Conservation (phyloP, 53 echinoderm and acorn worm species). For the Hippasteria phrygiana region DNA sequence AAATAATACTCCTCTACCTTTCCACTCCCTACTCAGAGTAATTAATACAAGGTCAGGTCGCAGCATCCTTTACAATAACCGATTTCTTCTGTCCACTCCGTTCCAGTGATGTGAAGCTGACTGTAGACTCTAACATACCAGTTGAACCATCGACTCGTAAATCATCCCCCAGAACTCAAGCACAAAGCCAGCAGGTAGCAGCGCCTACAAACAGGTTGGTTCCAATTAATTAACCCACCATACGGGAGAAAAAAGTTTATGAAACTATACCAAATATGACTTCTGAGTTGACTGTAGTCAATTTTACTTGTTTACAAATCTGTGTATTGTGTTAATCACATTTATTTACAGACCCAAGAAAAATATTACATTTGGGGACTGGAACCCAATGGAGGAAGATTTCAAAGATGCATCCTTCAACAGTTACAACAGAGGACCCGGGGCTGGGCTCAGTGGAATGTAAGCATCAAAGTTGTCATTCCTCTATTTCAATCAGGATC, state of each 20-base stretch:
- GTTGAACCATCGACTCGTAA: neutral
- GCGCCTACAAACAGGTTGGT: neutral
- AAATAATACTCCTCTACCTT: too few relatives aligned
- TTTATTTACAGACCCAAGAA: constrained; percentile 5
- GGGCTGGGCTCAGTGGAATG: constrained; percentile 63
- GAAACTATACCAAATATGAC: too few relatives aligned
- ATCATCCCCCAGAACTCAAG: neutral
- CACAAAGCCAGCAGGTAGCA: neutral
- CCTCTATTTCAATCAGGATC: neutral
- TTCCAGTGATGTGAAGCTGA: constrained; percentile 37
- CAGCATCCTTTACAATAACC: too few relatives aligned
- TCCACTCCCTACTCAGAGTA: too few relatives aligned
- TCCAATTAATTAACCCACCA: too few relatives aligned
- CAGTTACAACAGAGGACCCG: constrained; percentile 77
- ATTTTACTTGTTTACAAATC: too few relatives aligned
- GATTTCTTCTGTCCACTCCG: too few relatives aligned
- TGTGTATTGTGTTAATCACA: neutral
- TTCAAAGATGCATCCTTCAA: constrained; percentile 64
- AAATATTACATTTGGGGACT: constrained; percentile 53
- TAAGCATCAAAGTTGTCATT: constrained; percentile 20
- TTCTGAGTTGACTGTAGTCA: too few relatives aligned
- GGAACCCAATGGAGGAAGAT: constrained; percentile 82
- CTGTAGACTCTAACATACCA: constrained; percentile 6
- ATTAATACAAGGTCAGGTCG: too few relatives aligned
- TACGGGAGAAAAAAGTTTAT: too few relatives aligned